A percentile compares a stretch with the other conserved stretches of the same genome.
These are phyloP conservation scores for Pilophorus perplexus DNA, from an alignment of 2,888 invertebrate species.

Conservation along the genomic window DNA sequence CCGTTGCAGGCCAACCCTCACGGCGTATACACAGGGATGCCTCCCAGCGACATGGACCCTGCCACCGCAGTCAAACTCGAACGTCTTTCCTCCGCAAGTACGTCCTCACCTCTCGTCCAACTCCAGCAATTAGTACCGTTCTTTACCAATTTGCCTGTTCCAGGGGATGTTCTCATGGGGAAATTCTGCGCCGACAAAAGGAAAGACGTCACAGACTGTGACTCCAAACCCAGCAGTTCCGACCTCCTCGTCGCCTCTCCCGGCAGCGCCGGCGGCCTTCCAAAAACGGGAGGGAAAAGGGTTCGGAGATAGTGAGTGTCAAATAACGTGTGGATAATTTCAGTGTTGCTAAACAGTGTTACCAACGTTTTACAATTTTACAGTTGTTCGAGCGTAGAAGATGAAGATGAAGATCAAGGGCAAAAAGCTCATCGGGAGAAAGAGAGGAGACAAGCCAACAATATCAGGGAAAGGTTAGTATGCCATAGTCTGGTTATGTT, in stretches of 20 bases:
- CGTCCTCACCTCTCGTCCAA: too few relatives aligned
- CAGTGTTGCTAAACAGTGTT: not conserved
- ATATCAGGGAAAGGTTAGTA: slow-evolving; percentile 91
- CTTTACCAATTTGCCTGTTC: slow-evolving; percentile 13
- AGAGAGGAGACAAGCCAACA: slow-evolving; percentile 94
- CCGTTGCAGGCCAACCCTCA: slow-evolving; percentile 53
- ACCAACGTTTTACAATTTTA: not conserved
- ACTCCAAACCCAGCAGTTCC: slow-evolving; percentile 62
- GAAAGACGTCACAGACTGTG: slow-evolving; percentile 75
- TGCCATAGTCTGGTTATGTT: too few relatives aligned
- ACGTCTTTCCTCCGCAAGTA: slow-evolving; percentile 63
- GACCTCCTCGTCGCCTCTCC: slow-evolving; percentile 53
- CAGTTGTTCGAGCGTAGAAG: slow-evolving; percentile 73
- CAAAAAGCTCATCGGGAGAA: slow-evolving; percentile 91
- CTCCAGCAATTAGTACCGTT: too few relatives aligned
- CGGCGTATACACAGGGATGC: slow-evolving; percentile 56
- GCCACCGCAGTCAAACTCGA: slow-evolving; percentile 63
- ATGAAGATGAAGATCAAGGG: slow-evolving; percentile 78
- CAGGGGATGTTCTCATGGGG: slow-evolving; percentile 37
- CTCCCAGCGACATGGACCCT: slow-evolving; percentile 55
- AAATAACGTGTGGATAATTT: not conserved
- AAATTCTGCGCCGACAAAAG: slow-evolving; percentile 65
- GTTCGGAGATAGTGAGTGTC: slow-evolving; percentile 46
- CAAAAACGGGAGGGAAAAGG: slow-evolving; percentile 42
- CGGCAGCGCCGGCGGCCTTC: slow-evolving; percentile 32